Evolutionary conservation across 2,113 vertebrate species (phyloP).

Genomic region (Erythrolamprus reginae): DNA sequence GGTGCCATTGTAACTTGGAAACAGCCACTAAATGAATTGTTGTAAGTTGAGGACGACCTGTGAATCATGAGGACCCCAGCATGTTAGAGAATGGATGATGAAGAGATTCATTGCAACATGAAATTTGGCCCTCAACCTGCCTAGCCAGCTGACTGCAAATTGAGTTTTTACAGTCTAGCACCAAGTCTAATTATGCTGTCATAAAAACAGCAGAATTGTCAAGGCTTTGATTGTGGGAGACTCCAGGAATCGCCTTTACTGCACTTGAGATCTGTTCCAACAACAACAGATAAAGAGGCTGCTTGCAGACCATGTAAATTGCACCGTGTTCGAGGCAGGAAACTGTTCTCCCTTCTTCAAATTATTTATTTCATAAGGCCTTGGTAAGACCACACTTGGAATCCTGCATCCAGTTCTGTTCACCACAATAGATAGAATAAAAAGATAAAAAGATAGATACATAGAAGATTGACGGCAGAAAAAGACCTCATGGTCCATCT

Average conservation of each 20-base stretch:
- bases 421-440: too few relatives aligned
- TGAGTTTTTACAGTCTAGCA: conserved; percentile 35
- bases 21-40: neutral
- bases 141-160: conserved; percentile 39
- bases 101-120: conserved; percentile 30
- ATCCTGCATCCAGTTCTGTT: too few relatives aligned
- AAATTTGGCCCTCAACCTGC: conserved; percentile 41
- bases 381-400: too few relatives aligned
- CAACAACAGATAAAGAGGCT: conserved; percentile 18
- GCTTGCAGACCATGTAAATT: neutral
- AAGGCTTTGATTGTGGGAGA: conserved; percentile 40
- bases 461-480: too few relatives aligned
- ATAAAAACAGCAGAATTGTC: conserved; percentile 37
- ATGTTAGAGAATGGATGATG: neutral
- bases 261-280: conserved; percentile 27
- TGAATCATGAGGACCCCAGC: conserved; percentile 18
- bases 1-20: neutral
- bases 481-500: too few relatives aligned
- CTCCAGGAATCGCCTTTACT: conserved; percentile 12
- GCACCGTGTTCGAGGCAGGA: conserved; percentile 15
- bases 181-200: conserved; percentile 46
- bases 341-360: conserved; percentile 19
- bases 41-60: neutral
- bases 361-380: conserved; percentile 15
- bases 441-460: too few relatives aligned